These are phyloP conservation scores for Lasioglossum vierecki DNA, from an alignment of 2,888 invertebrate genomes.

Conservation along the genomic window DNA sequence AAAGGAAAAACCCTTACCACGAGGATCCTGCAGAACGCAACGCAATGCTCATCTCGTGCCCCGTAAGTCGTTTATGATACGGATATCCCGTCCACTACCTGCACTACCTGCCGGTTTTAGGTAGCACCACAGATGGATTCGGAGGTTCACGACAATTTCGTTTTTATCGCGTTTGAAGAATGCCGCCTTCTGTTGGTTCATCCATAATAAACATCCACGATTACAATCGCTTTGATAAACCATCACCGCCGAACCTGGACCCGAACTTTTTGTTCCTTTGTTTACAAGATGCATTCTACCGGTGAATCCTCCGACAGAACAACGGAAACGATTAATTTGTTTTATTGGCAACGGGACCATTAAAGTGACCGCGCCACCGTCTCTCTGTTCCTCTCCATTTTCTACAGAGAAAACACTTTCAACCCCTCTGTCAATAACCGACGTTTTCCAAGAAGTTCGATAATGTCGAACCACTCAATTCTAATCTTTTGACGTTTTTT, in stretches of 20 bases:
- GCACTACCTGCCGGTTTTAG: constrained; percentile 65
- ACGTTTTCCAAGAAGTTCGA: background rate
- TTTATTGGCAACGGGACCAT: constrained; percentile 14
- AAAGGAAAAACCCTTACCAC: constrained; percentile 1
- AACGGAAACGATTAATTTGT: constrained; percentile 50
- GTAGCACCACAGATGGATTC: constrained; percentile 57
- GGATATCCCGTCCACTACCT: constrained; percentile 47
- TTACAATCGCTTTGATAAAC: constrained; percentile 66
- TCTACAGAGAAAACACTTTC: background rate
- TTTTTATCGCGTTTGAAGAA: constrained; percentile 58
- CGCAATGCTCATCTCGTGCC: constrained; percentile 12
- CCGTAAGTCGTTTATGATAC: constrained; percentile 63
- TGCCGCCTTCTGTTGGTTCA: constrained; percentile 51
- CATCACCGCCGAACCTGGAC: constrained; percentile 27
- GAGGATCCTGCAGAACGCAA: constrained; percentile 26
- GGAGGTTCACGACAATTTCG: constrained; percentile 50
- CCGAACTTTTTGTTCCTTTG: constrained; percentile 43
- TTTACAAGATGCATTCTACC: constrained; percentile 58
- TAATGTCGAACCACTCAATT: background rate
- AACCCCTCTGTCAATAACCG: background rate
- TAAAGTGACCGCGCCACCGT: background rate
- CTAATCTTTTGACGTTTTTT: background rate
- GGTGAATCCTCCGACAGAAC: constrained; percentile 10
- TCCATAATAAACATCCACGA: constrained; percentile 54
- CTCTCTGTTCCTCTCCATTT: background rate